Percentiles rank a stretch among this genome's conserved stretches.
phyloP scores from a whole-genome alignment of 1,140 invertebrate genomes.

The Cydia strobilella region DNA sequence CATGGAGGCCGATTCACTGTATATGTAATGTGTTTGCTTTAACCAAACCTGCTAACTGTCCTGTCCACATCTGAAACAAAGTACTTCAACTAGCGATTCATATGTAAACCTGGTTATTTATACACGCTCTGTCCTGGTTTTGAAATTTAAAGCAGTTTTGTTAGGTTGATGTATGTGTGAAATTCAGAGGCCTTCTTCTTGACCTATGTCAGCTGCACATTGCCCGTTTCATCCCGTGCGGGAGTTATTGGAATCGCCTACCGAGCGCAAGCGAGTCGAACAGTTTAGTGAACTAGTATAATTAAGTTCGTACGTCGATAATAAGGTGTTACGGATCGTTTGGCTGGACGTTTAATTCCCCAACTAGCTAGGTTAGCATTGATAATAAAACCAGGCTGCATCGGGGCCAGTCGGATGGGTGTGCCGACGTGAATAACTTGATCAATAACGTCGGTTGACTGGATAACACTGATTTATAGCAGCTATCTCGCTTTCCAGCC shows the following conservation, averaged over 20 bases:
- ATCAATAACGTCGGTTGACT: constrained; percentile 16
- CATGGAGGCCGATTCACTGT: constrained; percentile 48
- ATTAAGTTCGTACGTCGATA: neutral
- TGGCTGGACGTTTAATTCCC: neutral
- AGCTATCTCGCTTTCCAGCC: constrained; percentile 16
- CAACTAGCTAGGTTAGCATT: neutral
- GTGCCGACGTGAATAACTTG: constrained; percentile 23
- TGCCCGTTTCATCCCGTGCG: constrained; percentile 18
- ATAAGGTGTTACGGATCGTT: neutral
- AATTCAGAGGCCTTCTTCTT: constrained; percentile 19
- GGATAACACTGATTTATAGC: constrained; percentile 17
- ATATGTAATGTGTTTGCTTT: constrained; percentile 33
- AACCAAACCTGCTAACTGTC: constrained; percentile 6
- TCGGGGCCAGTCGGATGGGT: neutral
- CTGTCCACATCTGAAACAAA: neutral
- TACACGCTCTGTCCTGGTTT: neutral
- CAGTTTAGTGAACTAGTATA: neutral
- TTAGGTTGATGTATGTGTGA: neutral
- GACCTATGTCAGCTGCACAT: constrained; percentile 28
- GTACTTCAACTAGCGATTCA: constrained; percentile 8
- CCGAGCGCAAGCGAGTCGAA: neutral
- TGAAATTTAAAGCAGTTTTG: constrained; percentile 13
- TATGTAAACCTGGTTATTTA: constrained; percentile 12
- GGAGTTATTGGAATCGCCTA: neutral
- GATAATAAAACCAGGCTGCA: neutral